Evolutionary conservation across 2,888 invertebrate species (phyloP), one percentile per base, ranked within the genome.

Genomic region (Aproaerema taeniolella): DNA sequence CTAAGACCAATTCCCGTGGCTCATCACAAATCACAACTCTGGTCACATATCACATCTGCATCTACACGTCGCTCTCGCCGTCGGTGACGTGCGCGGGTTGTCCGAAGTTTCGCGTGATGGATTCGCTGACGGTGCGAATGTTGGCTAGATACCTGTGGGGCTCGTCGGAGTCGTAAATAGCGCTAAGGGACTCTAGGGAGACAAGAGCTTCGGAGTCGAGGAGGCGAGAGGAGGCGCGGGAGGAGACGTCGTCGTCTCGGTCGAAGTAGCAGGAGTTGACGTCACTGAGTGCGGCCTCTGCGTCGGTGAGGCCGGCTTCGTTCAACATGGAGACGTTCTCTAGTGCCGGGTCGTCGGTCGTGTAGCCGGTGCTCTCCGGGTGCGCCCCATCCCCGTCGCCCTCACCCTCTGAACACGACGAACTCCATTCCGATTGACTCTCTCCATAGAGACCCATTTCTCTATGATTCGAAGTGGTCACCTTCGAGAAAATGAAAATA

Each of bases 281-380:
- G 77, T 95, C 95, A 58, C 95, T 95, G 43, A 95, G 87, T 15
- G 95, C 95, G 42, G 94, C 95, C 87, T 95, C 95, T 7, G 94
- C 95, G 80, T 95, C 95, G 1, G 95, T 95, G 31, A 95, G 88
- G 6, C 95, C 95, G 12, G 94, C 92, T 76, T 95, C 95, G 77
- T 95, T 94, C 11, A 95, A 76, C 89, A 95, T 91, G 28, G 95
- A 95, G 35, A 94, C 91, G 75, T 95, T 95, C 75, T 95, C 95
- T 8, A 95, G 83, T 10, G 94, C 94, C 1, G 94, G 94, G 75
- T 95, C 95, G 75, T 95, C 95, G 0, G 94, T 95, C n/a, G 93
- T 94, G 67, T 95, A 95, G 15, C 94, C 94, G 1, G 94, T 93
- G 48, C 93, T 94, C 64, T 90, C 90, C 0, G 89, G 89, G 33